Conservation (phyloP, 2,797 vertebrate species). For the Danio aesculapii region DNA sequence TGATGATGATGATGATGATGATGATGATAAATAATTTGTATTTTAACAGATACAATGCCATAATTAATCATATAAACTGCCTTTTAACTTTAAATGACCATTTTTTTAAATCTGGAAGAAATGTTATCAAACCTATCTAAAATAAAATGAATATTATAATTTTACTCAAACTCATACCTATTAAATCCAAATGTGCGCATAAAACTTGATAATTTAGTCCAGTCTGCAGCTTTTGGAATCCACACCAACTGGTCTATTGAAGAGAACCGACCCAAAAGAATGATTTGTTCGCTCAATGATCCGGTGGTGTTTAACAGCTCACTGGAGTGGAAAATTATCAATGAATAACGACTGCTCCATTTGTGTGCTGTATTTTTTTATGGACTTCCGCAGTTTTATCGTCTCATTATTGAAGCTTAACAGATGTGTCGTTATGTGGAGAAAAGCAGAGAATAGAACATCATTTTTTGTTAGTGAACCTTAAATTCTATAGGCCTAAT, state of each 20-base stretch:
- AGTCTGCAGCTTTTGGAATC: neutral
- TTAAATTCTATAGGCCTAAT: neutral
- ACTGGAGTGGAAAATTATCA: neutral
- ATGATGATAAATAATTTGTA: too few species aligned
- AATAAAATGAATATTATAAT: too few species aligned
- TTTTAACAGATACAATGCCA: too few species aligned
- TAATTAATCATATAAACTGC: too few species aligned
- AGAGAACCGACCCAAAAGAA: neutral
- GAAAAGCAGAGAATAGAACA: neutral
- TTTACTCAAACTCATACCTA: too few species aligned
- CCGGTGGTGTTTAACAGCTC: conserved; percentile 2
- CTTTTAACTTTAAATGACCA: too few species aligned
- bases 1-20: too few species aligned
- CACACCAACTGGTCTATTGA: neutral
- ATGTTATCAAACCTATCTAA: too few species aligned
- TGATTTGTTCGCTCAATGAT: neutral
- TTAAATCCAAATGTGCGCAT: too few species aligned
- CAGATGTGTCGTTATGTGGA: neutral
- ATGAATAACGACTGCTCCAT: neutral
- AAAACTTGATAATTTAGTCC: neutral
- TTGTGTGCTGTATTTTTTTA: neutral
- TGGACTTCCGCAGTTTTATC: neutral
- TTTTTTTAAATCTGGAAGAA: too few species aligned
- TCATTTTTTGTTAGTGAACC: neutral
- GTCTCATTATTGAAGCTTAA: neutral